Evolutionary conservation across 2,113 vertebrate species (phyloP).

Genomic region (Charina bottae): DNA sequence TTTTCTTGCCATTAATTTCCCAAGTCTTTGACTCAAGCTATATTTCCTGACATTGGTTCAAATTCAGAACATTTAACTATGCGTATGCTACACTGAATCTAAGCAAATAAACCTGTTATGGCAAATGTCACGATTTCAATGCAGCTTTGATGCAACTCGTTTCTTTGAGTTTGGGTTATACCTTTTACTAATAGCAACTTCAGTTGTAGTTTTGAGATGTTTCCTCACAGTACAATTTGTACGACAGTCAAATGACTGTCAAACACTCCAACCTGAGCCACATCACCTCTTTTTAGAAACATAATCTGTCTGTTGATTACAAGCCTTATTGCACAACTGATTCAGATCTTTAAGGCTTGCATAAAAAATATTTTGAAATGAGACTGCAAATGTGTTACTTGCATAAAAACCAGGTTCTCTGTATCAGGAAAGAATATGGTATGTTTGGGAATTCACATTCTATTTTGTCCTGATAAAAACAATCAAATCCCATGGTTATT

Average conservation of each 20-base stretch:
- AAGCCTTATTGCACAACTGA: background rate
- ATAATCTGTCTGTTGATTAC: background rate
- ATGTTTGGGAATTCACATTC: background rate
- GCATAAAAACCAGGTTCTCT: background rate
- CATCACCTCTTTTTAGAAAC: background rate
- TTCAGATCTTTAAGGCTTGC: background rate
- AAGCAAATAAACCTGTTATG: background rate
- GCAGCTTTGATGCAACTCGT: background rate
- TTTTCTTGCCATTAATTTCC: background rate
- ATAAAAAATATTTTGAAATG: background rate
- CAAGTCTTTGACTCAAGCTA: background rate
- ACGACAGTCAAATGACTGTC: background rate
- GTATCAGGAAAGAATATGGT: background rate
- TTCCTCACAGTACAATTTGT: background rate
- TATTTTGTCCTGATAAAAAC: background rate
- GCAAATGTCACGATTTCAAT: no score
- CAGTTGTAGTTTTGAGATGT: background rate
- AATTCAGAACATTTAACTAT: background rate
- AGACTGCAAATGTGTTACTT: background rate
- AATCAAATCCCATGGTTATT: background rate
- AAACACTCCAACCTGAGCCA: background rate
- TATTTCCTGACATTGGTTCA: background rate
- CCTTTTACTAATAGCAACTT: background rate
- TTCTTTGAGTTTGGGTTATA: background rate
- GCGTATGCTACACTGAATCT: background rate